Conservation (phyloP, 1,140 invertebrate species). For the Probaryconus sp. region DNA sequence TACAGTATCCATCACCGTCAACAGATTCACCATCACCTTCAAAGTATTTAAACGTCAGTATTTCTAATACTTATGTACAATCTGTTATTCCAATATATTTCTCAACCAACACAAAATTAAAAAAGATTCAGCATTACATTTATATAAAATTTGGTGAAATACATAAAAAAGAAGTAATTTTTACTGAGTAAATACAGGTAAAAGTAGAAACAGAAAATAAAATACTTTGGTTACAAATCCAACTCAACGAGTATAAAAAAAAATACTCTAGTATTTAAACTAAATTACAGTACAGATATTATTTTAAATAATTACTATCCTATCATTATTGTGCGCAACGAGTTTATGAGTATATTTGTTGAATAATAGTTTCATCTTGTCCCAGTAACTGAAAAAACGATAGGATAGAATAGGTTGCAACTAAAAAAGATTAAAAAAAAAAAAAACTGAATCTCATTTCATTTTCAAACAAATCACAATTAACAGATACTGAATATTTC, state of each 20-base stretch:
- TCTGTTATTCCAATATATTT: slow-evolving; percentile 2
- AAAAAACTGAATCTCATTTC: too few species aligned
- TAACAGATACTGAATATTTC: too few species aligned
- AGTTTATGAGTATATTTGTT: background rate
- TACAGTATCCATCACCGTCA: slow-evolving; percentile 35
- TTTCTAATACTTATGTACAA: slow-evolving; percentile 29
- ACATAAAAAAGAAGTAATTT: too few species aligned
- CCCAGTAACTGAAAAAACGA: background rate
- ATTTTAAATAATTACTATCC: background rate
- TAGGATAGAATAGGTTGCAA: too few species aligned
- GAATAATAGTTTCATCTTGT: too few species aligned
- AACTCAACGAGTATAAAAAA: slow-evolving; percentile 7
- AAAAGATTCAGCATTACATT: too few species aligned
- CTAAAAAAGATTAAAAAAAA: background rate
- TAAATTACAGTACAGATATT: slow-evolving; percentile 1
- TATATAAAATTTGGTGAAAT: too few species aligned
- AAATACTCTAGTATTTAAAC: too few species aligned
- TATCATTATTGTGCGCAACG: background rate
- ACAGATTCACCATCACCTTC: slow-evolving; percentile 20
- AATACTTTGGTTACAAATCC: slow-evolving; percentile 9
- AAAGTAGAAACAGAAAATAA: slow-evolving; percentile 3
- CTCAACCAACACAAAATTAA: slow-evolving; percentile 17
- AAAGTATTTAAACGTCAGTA: slow-evolving; percentile 21
- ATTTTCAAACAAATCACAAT: too few species aligned
- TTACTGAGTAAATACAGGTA: slow-evolving; percentile 4